Evolutionary conservation across 2,888 invertebrate genomes (phyloP), one percentile per base, ranked within the genome.

Genomic region (Heliconius charithonia): DNA sequence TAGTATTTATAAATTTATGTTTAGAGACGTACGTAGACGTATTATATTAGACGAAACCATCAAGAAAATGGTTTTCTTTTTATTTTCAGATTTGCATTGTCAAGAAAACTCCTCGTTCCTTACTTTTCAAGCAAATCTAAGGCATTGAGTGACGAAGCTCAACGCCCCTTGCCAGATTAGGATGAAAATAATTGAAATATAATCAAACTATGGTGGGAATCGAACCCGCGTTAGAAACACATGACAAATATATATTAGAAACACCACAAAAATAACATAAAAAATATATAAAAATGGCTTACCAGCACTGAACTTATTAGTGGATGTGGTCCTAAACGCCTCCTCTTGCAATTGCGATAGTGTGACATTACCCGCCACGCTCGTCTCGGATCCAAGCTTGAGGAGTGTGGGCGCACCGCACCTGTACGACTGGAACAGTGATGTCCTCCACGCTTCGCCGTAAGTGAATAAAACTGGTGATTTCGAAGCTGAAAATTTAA

Each of bases 271-370:
- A 45, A 45, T 4, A 45, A 6, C 16, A 45, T 16, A 2, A 51
- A 51, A 13, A 45, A 19, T 16, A 45, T 19, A 16, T 62, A 4
- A 29, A 29, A 16, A 67, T 9, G 1, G 87, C 94, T 96, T 92
- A 96, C 97, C 97, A 81, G 95, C 91, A 79, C 96, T 96, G 91
- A 97, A 98, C 1, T 89, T 88, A 0, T 86, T 89, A n/a, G 92
- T 92, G 41, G 95, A 92, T 0, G 90, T 87, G 22, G 89, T 90
- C 82, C 95, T 95, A 95, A 97, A 98, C 6, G 97, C 97, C 91
- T 98, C 96, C 85, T 97, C 95, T 87, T 97, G 97, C 69, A 98
- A 92, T 80, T 96, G 92, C 32, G 96, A 95, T 19, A 97, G 86
- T 29, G 94, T 95, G 41, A 97, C 87, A 9, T 88, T 89, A 13